Percentiles rank a stretch among this genome's conserved stretches.
These are phyloP conservation scores for Tyria jacobaeae DNA, from an alignment of 2,888 invertebrate genomes.

Conservation along the genomic window DNA sequence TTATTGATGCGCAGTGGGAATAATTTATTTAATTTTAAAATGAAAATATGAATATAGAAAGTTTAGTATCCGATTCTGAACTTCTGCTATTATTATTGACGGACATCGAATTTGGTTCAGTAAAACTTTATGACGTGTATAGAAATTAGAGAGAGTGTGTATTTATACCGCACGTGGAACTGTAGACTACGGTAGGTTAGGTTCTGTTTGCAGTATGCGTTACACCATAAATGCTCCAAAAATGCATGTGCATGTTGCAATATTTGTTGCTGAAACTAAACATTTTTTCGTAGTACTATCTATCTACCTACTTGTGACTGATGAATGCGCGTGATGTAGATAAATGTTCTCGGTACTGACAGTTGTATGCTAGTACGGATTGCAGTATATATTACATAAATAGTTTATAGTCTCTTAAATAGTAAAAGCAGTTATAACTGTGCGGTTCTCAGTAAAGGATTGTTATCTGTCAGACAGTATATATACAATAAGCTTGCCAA, in stretches of 20 bases:
- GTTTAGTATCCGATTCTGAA: background rate
- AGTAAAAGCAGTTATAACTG: no score
- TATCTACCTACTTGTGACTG: background rate
- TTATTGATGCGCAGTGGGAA: background rate
- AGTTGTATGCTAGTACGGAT: no score
- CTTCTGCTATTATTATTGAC: background rate
- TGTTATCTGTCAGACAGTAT: no score
- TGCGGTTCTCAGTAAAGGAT: no score
- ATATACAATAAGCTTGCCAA: no score
- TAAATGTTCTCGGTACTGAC: background rate
- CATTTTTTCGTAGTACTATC: background rate
- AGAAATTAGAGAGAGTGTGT: background rate
- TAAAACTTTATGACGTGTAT: background rate
- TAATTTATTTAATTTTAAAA: background rate
- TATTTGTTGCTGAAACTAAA: slow-evolving; percentile 8
- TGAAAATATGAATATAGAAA: background rate
- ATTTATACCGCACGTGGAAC: background rate
- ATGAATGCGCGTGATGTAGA: background rate
- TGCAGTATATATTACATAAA: no score
- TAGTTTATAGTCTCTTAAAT: no score
- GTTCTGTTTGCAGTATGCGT: background rate
- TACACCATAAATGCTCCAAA: slow-evolving; percentile 16
- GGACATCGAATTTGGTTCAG: background rate
- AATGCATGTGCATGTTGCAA: slow-evolving; percentile 7
- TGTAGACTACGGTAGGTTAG: background rate